phyloP scores from a whole-genome alignment of 2,113 vertebrate species.

The Sminthopsis crassicaudata region DNA sequence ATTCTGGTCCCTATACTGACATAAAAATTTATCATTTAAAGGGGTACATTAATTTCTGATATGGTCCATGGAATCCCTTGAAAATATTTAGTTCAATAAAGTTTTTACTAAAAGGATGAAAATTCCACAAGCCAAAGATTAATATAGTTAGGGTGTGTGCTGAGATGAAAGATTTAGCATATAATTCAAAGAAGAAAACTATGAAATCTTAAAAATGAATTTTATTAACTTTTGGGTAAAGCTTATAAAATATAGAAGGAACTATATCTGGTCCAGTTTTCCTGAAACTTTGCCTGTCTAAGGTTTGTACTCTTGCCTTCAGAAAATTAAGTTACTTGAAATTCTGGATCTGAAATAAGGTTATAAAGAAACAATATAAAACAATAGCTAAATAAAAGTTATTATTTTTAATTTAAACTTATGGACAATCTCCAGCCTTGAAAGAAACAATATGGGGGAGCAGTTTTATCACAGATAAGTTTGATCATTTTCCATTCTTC shows the following conservation, averaged over 20 bases:
- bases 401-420: constrained; percentile 19
- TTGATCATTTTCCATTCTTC: constrained; percentile 21
- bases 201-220: constrained; percentile 12
- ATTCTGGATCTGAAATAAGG: constrained; percentile 37
- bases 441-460: not conserved
- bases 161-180: constrained; percentile 5
- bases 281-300: constrained; percentile 42
- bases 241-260: constrained; percentile 59
- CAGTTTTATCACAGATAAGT: constrained; percentile 5
- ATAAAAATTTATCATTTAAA: constrained; percentile 77
- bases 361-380: constrained; percentile 45
- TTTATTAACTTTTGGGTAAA: not conserved
- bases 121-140: constrained; percentile 55
- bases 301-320: constrained; percentile 58
- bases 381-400: constrained; percentile 9
- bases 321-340: constrained; percentile 64
- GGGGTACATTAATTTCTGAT: constrained; percentile 72
- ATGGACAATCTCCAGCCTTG: constrained; percentile 2
- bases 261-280: constrained; percentile 54
- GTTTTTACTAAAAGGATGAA: constrained; percentile 79
- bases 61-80: constrained; percentile 72
- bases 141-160: not conserved
- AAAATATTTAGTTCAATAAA: constrained; percentile 60
- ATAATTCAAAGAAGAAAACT: not conserved
- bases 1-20: constrained; percentile 73